phyloP scores from a whole-genome alignment of 1,140 invertebrate species.

The Rhagoletis zephyria region DNA sequence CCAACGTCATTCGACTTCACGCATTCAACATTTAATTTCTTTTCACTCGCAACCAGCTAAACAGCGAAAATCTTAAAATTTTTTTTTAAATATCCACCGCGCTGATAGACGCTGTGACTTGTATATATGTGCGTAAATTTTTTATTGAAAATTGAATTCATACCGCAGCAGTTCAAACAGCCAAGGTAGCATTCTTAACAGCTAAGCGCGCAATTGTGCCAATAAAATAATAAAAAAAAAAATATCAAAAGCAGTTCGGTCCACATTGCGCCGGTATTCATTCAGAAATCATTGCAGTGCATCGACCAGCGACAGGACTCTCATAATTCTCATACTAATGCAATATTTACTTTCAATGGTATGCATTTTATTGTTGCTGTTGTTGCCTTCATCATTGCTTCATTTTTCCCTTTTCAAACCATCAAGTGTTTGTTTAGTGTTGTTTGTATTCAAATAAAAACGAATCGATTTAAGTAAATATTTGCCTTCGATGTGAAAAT shows the following conservation, averaged over 20 bases:
- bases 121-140: not conserved
- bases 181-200: not conserved
- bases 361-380: not conserved
- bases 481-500: constrained; percentile 31
- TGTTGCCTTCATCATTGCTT: not conserved
- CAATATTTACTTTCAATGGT: constrained; percentile 30
- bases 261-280: not conserved
- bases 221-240: not conserved
- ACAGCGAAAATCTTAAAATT: not conserved
- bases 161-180: constrained; percentile 10
- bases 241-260: not conserved
- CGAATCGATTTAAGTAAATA: constrained; percentile 38
- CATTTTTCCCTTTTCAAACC: not conserved
- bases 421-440: constrained; percentile 49
- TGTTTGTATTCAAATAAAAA: constrained; percentile 39
- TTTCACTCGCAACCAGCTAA: not conserved
- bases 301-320: not conserved
- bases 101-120: not conserved
- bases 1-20: not conserved
- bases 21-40: not conserved
- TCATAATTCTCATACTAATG: constrained; percentile 47
- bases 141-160: not conserved
- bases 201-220: constrained; percentile 35
- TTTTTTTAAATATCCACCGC: not conserved
- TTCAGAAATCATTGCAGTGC: not conserved